A percentile compares a stretch with the other conserved stretches of the same genome.
Conservation (phyloP, 2,797 vertebrate species). For the Denticeps clupeoides region DNA sequence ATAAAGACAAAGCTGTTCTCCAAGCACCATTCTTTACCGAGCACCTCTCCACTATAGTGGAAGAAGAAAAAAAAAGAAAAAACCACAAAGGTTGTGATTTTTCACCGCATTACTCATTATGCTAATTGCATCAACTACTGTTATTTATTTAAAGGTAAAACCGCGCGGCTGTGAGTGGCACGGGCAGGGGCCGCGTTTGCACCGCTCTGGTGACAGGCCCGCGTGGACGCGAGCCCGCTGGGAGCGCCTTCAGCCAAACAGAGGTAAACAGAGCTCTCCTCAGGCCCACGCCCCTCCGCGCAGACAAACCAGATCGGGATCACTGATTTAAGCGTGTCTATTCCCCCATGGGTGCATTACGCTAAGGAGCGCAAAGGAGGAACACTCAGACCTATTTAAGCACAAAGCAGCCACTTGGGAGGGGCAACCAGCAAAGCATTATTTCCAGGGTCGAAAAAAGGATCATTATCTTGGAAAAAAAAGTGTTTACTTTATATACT, state of each 20-base stretch:
- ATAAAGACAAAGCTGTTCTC: too few species aligned
- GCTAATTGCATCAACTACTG: too few species aligned
- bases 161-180: too few species aligned
- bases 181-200: too few species aligned
- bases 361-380: background rate
- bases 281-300: slow-evolving; percentile 32
- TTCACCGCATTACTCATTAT: too few species aligned
- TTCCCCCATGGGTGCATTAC: slow-evolving; percentile 10
- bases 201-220: too few species aligned
- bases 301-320: slow-evolving; percentile 37
- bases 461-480: background rate
- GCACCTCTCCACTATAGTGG: too few species aligned
- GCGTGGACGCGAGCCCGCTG: too few species aligned
- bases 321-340: slow-evolving; percentile 31
- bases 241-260: background rate
- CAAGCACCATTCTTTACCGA: too few species aligned
- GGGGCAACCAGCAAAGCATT: slow-evolving; percentile 1
- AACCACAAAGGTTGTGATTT: too few species aligned
- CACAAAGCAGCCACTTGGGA: slow-evolving; percentile 1
- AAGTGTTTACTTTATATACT: background rate
- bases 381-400: slow-evolving; percentile 1
- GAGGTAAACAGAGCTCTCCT: slow-evolving; percentile 36
- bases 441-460: background rate
- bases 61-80: too few species aligned
- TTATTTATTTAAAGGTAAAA: too few species aligned